Evolutionary conservation across 2,113 vertebrate genomes (phyloP), one percentile per base, ranked within the genome.

Genomic region (Clarias gariepinus): DNA sequence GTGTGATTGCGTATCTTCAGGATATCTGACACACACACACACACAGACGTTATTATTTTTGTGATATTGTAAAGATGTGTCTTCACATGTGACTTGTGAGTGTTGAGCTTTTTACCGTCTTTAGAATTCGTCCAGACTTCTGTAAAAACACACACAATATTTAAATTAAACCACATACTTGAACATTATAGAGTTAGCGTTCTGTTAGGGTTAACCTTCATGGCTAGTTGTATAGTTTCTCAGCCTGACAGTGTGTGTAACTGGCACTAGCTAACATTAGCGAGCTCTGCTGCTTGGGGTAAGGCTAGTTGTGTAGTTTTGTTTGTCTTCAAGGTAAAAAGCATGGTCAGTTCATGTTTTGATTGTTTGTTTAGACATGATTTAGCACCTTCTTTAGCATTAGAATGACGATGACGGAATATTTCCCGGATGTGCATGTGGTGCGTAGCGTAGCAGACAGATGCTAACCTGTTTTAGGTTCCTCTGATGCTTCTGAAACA

Each of bases 1-100:
- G 95, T 88, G 58, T 92, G 1, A 6, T 92, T 89, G 90, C 94
- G 96, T 30, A 93, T 15, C 28, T 19, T 52, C 36, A 11, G 33
- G 25, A 82, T 82, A 52, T 82, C 81, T 82, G 21, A n/a, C 30
- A 73, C 33, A 74, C 19, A 84, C 68, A 47, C 30, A 82, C 80
- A 47, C 60, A 82, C 4, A 18, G 19, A 47, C 10, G 19, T 25
- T 36, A 36, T 23, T 18, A 4, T 19, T 52, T 23, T 16, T 15
- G 23, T 68, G 36, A 5, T 78, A 30, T 28, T 66, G 13, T 66
- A 33, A 25, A 10, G 19, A 19, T 63, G 58, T 81, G 58, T 60
- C 25, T 81, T 61, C 10, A 16, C 11, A 30, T 55, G 81, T 83
- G n/a, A 21, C 33, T 82, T 25, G 30, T 64, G 12, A 13, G 63